Evolutionary conservation across 2,797 vertebrate genomes (phyloP), one percentile per base, ranked within the genome.

Genomic region (Chelmon rostratus): DNA sequence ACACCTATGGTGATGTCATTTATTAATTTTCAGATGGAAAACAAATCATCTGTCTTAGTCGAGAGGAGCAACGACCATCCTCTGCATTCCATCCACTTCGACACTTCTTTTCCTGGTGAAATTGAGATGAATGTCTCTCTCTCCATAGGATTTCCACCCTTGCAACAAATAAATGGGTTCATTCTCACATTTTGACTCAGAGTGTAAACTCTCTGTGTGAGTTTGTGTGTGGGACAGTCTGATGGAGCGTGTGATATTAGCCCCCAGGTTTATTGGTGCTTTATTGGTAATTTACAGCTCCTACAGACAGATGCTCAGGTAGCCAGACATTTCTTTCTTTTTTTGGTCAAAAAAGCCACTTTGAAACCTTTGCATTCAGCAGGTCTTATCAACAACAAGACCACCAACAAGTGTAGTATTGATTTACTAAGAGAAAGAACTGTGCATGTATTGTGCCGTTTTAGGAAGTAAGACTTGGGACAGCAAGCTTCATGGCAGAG

Each of bases 21-120:
- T 3, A 74, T 74, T 74, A 40, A 35, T 75, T 56, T 40, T 49
- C 31, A 44, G 25, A 54, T 37, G 56, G 80, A 68, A 78, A 79
- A 58, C 42, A 77, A 46, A 54, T 47, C 9, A 13, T 85, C 12
- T 8, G 16, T 70, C 37, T 58, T 12, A 42, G 46, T 73, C 52
- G 3, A n/a, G 5, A 37, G 31, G 37, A 40, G 10, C n/a, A 57
- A 58, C 28, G 47, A 33, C 8, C 31, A 37, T 28, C 10, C 38
- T 69, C 28, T 31, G 28, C 28, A 31, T 31, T 28, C 28, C 28
- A 56, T 42, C 40, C 54, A 35, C 28, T 62, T 62, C 25, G 19
- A 35, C 19, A 9, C 3, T 54, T 42, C n/a, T 69, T 31, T 18
- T 25, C 28, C 23, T 40, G 38, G 53, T 62, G 6, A 78, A 76